Base-by-base conservation (phyloP, 2,888 invertebrate genomes). In the Lochmaea capreae region DNA sequence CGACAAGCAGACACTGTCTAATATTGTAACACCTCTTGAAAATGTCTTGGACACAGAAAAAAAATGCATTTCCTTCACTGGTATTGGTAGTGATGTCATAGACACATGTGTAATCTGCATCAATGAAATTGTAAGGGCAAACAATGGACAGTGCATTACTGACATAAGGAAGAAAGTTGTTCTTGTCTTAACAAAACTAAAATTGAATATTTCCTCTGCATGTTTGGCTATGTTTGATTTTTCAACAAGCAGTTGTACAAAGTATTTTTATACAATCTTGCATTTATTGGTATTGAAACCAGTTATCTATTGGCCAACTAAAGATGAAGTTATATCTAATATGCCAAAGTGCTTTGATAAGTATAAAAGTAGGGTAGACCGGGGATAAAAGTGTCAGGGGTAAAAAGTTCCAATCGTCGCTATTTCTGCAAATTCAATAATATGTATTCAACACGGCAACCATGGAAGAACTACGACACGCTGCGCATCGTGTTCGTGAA, bases 181-280 rank as follows among this genome's bases (percentile, higher is more conserved):
- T 43, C 49, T 68, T 49, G 68, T 68, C 39, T 68, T 68, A 16
- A 68, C 16, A 49, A 68, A 68, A 39, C 26, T 61, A 33, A 68
- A 68, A 16, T 68, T 68, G 68, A 68, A 68, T 68, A 68, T 68
- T 59, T 68, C 68, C 39, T 68, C 61, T 46, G 68, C 68, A 12
- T 68, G 68, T 61, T 68, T 68, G 26, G 52, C 67, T 46, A 67
- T 67, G 59, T 67, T 67, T 59, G 67, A 67, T 67, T 22, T 49
- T 49, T 43, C 59, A 67, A 10, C 10, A 11, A 43, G 10, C 11
- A 43, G 10, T 11, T 11, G 43, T 43, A 33, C 33, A 33, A 33
- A 33, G 33, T 33, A 33, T 33, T 33, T 33, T 33, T 33, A 33
- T 33, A 33, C 33, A 33, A 4, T 5, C 4, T 33, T 33, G 5